Base-by-base conservation (phyloP, 2,113 vertebrate species). In the Potamarius usumacintae region DNA sequence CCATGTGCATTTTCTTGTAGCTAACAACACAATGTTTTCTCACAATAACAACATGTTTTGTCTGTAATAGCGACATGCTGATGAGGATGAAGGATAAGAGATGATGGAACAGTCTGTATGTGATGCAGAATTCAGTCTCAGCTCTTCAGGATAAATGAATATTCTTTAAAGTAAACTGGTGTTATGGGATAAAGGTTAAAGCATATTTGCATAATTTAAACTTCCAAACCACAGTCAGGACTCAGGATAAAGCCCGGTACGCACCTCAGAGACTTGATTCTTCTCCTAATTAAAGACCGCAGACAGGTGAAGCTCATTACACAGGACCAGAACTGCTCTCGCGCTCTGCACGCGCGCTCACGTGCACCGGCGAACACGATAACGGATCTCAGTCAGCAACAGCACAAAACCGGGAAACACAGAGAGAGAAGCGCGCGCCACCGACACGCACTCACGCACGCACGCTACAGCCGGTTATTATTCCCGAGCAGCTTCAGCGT, bases 321-420 rank as follows among this genome's bases (percentile, higher is more conserved):
- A 57, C 77, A n/a, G n/a, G 12, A 80, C 27, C 55, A 55, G 78
- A 20, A 22, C 78, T 30, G 77, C 25, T 50, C 48, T 25, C 48
- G 48, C 74, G 71, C 71, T 74, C 15, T 18, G 76, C 50, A 78
- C 77, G 53, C 77, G 53, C 78, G 55, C 79, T 82, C 57, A 62
- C 8, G 53, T 58, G 7, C 18, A 17, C 8, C 78, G 1, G 79
- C n/a, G 76, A 55, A 17, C 76, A 27, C 52, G 52, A 11, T 15
- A 11, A 0, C 17, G 0, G 53, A 80, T 20, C 55, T 80, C 55
- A 42, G 79, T 80, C 55, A 42, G 79, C 79, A 60, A 81, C 17
- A 9, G 6, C 3, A 81, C 5, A 34, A 42, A 82, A 48, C 52
- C 25, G 27, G 67, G 67, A 83, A 12, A 27, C 63, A 18, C 65